A percentile compares a stretch with the other conserved stretches of the same genome.
Conservation (phyloP, 2,888 invertebrate species). For the Eupithecia vulgata region DNA sequence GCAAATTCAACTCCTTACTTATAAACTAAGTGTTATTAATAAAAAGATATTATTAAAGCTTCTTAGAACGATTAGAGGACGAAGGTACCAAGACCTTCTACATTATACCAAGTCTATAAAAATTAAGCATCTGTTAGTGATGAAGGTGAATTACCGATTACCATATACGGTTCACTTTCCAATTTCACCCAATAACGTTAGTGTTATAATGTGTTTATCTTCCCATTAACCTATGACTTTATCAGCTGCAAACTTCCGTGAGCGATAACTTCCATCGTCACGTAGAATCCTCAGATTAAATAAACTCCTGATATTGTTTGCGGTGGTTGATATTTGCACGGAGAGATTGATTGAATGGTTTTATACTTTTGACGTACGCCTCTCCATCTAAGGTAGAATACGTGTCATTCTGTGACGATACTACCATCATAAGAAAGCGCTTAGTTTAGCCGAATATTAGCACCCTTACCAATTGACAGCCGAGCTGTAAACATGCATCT, state of each 20-base stretch:
- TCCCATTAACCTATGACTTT: neutral
- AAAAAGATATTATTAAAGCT: no score
- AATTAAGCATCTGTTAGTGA: no score
- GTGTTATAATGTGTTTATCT: neutral
- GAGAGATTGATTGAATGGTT: no score
- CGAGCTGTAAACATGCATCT: neutral
- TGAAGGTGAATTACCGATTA: neutral
- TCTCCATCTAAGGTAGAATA: neutral
- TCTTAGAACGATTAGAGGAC: no score
- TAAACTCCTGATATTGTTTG: neutral
- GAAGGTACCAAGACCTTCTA: no score
- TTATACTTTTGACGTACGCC: neutral
- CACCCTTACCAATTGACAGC: neutral
- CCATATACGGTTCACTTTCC: neutral
- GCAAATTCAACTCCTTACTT: conserved; percentile 19
- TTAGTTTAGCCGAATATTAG: no score
- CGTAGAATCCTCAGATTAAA: neutral
- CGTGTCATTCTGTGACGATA: neutral
- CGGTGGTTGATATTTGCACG: neutral
- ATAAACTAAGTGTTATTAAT: no score
- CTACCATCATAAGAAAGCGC: neutral
- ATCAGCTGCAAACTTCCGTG: neutral
- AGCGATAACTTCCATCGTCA: neutral
- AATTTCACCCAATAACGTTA: neutral
- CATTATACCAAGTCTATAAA: no score